Conservation (phyloP, 2,113 vertebrate species). For the Myrmecobius fasciatus region DNA sequence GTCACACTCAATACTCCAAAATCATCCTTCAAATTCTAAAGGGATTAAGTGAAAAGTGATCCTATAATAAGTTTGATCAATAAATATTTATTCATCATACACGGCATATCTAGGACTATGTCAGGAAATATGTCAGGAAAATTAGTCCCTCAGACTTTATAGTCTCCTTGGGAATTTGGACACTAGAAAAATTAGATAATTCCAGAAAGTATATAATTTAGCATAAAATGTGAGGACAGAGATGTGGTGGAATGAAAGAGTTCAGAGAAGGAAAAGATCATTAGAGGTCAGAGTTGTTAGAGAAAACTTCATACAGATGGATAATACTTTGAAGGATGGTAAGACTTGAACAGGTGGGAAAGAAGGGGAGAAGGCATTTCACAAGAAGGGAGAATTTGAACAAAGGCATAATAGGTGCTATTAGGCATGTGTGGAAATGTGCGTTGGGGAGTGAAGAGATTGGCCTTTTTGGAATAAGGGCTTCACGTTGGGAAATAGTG, state of each 20-base stretch:
- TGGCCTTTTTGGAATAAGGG: background rate
- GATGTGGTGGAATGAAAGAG: background rate
- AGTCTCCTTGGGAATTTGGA: background rate
- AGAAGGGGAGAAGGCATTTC: background rate
- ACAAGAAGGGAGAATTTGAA: background rate
- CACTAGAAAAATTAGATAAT: background rate
- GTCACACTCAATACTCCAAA: background rate
- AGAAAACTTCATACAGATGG: conserved; percentile 27
- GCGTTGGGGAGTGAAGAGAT: background rate
- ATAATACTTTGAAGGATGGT: conserved; percentile 21
- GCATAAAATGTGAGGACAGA: background rate
- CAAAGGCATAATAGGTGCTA: background rate
- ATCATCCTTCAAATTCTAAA: background rate
- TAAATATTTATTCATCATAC: background rate
- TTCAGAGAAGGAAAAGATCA: conserved; percentile 36
- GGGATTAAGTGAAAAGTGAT: background rate
- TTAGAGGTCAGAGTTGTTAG: background rate
- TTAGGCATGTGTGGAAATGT: background rate
- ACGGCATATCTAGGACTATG: background rate
- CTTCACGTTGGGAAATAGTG: background rate
- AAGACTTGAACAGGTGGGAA: background rate
- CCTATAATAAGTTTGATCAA: background rate
- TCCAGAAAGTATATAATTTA: background rate
- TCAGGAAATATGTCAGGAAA: background rate
- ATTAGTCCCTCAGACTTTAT: background rate